A percentile compares a stretch with the other conserved stretches of the same genome.
Evolutionary conservation across 2,797 vertebrate genomes (phyloP).

Genomic region (Gallinago stenura): DNA sequence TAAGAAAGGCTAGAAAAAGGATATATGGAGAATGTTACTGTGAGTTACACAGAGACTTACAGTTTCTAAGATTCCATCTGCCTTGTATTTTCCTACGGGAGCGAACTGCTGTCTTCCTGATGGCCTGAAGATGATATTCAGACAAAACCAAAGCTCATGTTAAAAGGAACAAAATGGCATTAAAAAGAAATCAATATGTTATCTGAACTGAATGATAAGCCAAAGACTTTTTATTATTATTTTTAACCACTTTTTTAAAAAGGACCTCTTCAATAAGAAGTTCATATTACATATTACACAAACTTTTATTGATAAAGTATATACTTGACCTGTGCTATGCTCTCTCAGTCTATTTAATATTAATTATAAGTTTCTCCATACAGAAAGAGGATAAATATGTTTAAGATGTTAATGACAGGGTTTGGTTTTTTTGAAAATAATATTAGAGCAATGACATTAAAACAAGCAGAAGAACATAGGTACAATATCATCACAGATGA

Average conservation of each 20-base stretch:
- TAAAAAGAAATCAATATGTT: background rate
- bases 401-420: background rate
- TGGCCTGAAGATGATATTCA: slow-evolving; percentile 73
- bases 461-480: background rate
- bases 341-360: background rate
- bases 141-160: background rate
- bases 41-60: slow-evolving; percentile 73
- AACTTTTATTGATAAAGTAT: background rate
- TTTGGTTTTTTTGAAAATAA: background rate
- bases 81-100: slow-evolving; percentile 84
- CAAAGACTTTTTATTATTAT: background rate
- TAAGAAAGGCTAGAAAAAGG: background rate
- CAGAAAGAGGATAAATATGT: background rate
- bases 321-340: background rate
- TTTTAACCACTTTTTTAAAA: background rate
- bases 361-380: background rate
- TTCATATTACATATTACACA: background rate
- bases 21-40: background rate
- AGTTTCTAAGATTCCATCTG: slow-evolving; percentile 84
- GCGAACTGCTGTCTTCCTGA: slow-evolving; percentile 82
- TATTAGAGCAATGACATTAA: background rate
- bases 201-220: background rate
- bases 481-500: background rate
- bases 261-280: background rate
- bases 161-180: background rate